Base-by-base conservation (phyloP, 2,797 vertebrate genomes). In the Takifugu ocellatus region DNA sequence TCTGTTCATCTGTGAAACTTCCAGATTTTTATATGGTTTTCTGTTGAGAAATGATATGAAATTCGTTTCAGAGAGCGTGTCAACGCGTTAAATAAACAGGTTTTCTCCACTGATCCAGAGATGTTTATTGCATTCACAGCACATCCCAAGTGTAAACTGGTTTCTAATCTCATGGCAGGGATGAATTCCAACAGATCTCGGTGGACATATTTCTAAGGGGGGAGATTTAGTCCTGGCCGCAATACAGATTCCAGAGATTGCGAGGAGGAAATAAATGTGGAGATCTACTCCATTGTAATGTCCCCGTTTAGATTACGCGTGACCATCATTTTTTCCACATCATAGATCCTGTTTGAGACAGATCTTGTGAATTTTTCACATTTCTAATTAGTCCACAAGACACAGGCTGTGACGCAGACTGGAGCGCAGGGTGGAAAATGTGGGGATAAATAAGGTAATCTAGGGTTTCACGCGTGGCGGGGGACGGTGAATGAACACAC, bases 401-500 rank as follows among this genome's bases (percentile, higher is more conserved):
- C 25, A 25, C 46, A 67, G 43, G 11, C 21, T 1, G 9, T 24
- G 9, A 39, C 44, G 25, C 25, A 61, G 39, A 56, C 51, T 5
- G 42, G 6, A 16, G 4, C 1, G 7, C 9, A 45, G 10, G 9
- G 16, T 1, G n/a, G 17, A 25, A 58, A 54, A 49, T 51, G 17
- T 21, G 46, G 55, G 27, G 14, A 58, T 51, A 48, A 42, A 39
- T 0, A 31, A 24, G 49, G 26, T 48, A 44, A 67, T 21, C 1
- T 43, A 46, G 52, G 29, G 36, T 61, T 63, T 59, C 59, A 49
- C 21, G 53, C 3, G 16, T 50, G 56, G 17, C 15, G 1, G 44
- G 21, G 44, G 51, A 54, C 61, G 66, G 48, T 61, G 58, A 55
- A 51, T 52, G 59, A 69, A 67, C 69, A 67, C 55, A 63, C 21